phyloP scores from a whole-genome alignment of 2,888 invertebrate genomes.

The Drosophila barbarae region DNA sequence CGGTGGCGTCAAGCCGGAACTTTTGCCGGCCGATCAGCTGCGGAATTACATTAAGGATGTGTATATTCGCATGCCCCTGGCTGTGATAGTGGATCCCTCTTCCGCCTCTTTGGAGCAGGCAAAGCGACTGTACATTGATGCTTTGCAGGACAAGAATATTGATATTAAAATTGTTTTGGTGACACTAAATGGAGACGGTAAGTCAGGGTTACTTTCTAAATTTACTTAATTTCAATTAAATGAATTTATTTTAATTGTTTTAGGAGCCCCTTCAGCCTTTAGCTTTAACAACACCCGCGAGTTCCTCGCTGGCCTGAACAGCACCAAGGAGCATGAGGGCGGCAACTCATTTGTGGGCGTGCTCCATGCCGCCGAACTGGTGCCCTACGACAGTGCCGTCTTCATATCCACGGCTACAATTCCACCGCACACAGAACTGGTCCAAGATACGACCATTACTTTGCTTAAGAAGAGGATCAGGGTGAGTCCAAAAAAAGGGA shows the following conservation, averaged over 20 bases:
- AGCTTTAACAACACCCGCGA: slow-evolving; percentile 79
- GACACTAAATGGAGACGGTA: slow-evolving; percentile 78
- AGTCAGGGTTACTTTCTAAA: slow-evolving; percentile 31
- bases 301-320: slow-evolving; percentile 78
- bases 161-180: slow-evolving; percentile 79
- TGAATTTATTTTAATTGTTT: not conserved
- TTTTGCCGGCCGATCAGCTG: slow-evolving; percentile 78
- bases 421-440: slow-evolving; percentile 81
- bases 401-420: slow-evolving; percentile 83
- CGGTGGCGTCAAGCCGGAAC: slow-evolving; percentile 62
- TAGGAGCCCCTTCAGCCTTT: slow-evolving; percentile 78
- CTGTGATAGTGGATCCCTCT: slow-evolving; percentile 79
- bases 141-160: slow-evolving; percentile 76
- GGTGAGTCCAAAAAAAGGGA: slow-evolving; percentile 67
- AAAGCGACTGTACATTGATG: slow-evolving; percentile 78
- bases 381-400: slow-evolving; percentile 84
- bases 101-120: slow-evolving; percentile 76
- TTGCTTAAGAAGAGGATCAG: slow-evolving; percentile 80
- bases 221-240: not conserved
- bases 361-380: slow-evolving; percentile 82
- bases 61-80: slow-evolving; percentile 79
- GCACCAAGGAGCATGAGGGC: slow-evolving; percentile 77
- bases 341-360: slow-evolving; percentile 83
- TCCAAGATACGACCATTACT: slow-evolving; percentile 79
- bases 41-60: slow-evolving; percentile 79